These are phyloP conservation scores for Benitochromis conjunctus DNA, from an alignment of 2,113 vertebrate species.

Conservation along the genomic window DNA sequence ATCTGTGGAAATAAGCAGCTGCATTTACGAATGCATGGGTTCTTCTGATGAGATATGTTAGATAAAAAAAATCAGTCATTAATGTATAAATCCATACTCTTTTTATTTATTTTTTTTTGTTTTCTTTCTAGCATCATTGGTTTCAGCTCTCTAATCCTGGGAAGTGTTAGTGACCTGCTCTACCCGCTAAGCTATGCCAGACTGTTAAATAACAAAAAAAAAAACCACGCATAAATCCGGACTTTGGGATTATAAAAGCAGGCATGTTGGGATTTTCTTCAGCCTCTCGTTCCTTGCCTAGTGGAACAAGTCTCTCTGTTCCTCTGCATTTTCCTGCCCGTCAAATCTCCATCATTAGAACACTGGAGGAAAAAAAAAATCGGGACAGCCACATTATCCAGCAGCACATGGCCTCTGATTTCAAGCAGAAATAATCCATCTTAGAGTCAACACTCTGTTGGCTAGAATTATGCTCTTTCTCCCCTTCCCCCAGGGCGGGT, in stretches of 20 bases:
- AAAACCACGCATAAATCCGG: slow-evolving; percentile 34
- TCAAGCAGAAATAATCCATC: slow-evolving; percentile 73
- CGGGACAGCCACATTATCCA: slow-evolving; percentile 58
- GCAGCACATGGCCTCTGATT: slow-evolving; percentile 61
- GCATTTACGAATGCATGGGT: background rate
- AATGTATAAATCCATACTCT: background rate
- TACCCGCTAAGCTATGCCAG: background rate
- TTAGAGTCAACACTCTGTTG: slow-evolving; percentile 67
- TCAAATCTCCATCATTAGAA: slow-evolving; percentile 57
- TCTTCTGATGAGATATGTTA: background rate
- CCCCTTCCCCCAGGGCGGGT: slow-evolving; percentile 18
- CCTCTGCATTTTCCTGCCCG: slow-evolving; percentile 30
- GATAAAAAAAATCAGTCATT: background rate
- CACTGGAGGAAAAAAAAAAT: slow-evolving; percentile 22
- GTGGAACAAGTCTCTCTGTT: slow-evolving; percentile 32
- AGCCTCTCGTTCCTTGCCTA: background rate
- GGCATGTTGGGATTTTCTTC: slow-evolving; percentile 42
- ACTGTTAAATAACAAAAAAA: slow-evolving; percentile 46
- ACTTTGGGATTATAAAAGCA: slow-evolving; percentile 29
- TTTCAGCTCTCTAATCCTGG: slow-evolving; percentile 18
- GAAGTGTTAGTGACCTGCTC: slow-evolving; percentile 17
- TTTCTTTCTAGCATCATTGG: background rate
- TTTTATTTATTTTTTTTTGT: background rate
- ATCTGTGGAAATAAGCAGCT: background rate
- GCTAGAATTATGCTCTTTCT: slow-evolving; percentile 59